These are phyloP conservation scores for Sitta carolinensis DNA, from an alignment of 2,797 vertebrate genomes.

Conservation along the genomic window DNA sequence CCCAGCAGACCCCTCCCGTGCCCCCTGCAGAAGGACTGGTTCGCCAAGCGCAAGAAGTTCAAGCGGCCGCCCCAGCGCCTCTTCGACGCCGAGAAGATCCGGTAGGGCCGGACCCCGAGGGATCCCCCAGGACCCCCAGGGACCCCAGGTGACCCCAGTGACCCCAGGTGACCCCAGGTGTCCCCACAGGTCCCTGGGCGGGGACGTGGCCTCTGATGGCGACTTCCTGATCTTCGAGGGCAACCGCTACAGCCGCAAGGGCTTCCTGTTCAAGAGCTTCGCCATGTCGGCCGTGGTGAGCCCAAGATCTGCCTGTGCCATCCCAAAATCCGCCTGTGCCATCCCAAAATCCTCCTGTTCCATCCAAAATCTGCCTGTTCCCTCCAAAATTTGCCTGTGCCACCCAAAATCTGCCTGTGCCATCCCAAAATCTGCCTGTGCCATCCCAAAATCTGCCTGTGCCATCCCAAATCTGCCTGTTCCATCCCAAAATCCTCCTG, in stretches of 20 bases:
- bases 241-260: constrained; percentile 95
- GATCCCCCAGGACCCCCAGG: too few species aligned
- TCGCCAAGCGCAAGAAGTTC: constrained; percentile 93
- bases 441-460: background rate
- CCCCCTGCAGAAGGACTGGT: constrained; percentile 87
- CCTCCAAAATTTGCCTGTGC: too few species aligned
- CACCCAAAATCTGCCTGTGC: background rate
- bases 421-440: rapidly evolving
- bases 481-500: background rate
- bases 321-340: background rate
- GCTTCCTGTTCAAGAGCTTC: constrained; percentile 96
- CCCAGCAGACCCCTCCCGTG: too few species aligned
- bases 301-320: rapidly evolving
- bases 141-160: background rate
- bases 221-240: constrained; percentile 97
- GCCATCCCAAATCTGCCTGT: rapidly evolving
- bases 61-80: constrained; percentile 90
- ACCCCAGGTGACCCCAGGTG: background rate
- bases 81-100: constrained; percentile 95
- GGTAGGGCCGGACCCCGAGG: background rate
- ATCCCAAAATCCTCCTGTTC: background rate
- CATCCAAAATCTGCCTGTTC: rapidly evolving
- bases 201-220: constrained; percentile 92
- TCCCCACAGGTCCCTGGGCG: constrained; percentile 86
- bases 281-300: constrained; percentile 97